Evolutionary conservation across 2,888 invertebrate genomes (phyloP), one percentile per base, ranked within the genome.

Genomic region (Chirona hameri): DNA sequence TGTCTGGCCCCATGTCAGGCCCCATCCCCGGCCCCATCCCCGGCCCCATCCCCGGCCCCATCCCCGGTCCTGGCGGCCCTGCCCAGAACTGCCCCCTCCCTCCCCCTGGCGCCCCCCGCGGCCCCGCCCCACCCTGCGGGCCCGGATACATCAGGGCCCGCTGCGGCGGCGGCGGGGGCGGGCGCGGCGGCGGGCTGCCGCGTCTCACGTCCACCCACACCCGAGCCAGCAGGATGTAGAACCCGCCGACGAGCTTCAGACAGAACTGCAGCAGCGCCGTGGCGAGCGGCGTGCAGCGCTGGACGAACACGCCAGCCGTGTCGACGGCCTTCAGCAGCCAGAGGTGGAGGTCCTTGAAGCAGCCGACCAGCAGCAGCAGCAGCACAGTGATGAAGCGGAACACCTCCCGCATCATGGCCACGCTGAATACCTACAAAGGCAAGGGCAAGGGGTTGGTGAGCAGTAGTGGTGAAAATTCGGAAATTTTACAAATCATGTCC

Each of bases 161-260:
- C 76, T 18, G 39, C 9, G n/a, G 39, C 12, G 39, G 79, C 39
- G n/a, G 82, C 46, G 46, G 39, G 29, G 27, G 81, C 46, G 39
- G 83, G 81, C 60, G 85, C 86, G 57, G 85, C 84, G 83, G 81
- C 85, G 83, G 81, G 84, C 85, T 84, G 69, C 85, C 83, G 29
- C 84, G 85, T 18, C 76, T 82, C 46, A 55, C 46, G 39, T 81
- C 72, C 52, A 81, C 80, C 55, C 80, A 57, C 27, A 81, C 27
- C 29, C 88, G 85, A 89, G 89, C 76, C 65, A 90, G 89, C 89
- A 90, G 89, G 86, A 90, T 90, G 87, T 90, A 91, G 79, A 76
- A 46, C 10, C 76, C 76, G 46, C 76, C 76, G 39, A 76, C 46
- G 18, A 76, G 7, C 76, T 76, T 76, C 46, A 76, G 46, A 24